Evolutionary conservation across 2,113 vertebrate species (phyloP).

Genomic region (Pseudolaguvia tuberculata): DNA sequence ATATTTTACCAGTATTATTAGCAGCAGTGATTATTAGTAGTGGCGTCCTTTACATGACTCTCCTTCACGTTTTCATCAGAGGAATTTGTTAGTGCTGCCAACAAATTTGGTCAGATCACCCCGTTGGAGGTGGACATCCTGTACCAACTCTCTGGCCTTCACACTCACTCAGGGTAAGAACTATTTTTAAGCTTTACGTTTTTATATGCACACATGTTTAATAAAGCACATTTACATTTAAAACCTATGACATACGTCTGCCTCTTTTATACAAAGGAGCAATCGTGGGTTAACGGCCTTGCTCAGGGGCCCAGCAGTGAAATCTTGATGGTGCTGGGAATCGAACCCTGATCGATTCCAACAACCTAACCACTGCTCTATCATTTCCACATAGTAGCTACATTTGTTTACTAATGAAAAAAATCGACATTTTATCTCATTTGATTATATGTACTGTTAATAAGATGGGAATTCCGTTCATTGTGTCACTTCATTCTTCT

Average conservation of each 20-base stretch:
- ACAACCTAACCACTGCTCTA: too few relatives aligned
- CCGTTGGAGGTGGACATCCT: slow-evolving; percentile 97
- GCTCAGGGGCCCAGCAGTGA: too few relatives aligned
- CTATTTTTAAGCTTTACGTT: background rate
- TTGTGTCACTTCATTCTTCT: background rate
- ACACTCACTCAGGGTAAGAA: slow-evolving; percentile 90
- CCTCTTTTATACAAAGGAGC: too few relatives aligned
- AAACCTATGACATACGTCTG: too few relatives aligned
- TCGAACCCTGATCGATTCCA: too few relatives aligned
- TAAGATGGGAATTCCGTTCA: background rate
- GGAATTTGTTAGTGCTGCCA: slow-evolving; percentile 89
- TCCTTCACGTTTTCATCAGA: slow-evolving; percentile 51
- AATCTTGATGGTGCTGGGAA: too few relatives aligned
- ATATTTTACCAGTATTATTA: background rate
- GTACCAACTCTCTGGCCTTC: slow-evolving; percentile 88
- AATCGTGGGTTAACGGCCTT: too few relatives aligned
- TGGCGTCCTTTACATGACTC: background rate
- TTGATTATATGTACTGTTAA: too few relatives aligned
- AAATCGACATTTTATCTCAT: too few relatives aligned
- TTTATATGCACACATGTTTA: too few relatives aligned
- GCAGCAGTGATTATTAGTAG: background rate
- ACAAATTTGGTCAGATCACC: slow-evolving; percentile 95
- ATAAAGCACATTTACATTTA: too few relatives aligned
- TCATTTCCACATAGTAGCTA: background rate
- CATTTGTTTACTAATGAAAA: background rate